Conservation (phyloP, 2,797 vertebrate species). For the Phoxinus dragarum region DNA sequence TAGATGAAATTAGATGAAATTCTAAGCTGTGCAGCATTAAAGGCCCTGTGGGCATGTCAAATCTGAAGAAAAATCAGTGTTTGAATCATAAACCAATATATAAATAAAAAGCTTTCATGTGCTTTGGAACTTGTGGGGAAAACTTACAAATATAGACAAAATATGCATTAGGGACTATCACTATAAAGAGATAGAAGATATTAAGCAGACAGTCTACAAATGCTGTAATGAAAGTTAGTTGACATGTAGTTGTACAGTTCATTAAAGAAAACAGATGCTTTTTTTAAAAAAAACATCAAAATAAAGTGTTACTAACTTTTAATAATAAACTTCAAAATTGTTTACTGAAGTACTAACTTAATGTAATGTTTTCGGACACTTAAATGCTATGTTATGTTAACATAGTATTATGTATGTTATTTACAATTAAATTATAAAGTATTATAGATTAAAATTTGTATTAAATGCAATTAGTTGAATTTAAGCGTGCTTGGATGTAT, state of each 20-base stretch:
- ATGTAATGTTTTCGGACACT: neutral
- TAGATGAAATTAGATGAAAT: constrained; percentile 40
- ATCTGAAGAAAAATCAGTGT: constrained; percentile 1
- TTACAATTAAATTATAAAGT: neutral
- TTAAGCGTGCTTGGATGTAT: no score
- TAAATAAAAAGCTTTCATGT: neutral
- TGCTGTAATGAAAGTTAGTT: no score
- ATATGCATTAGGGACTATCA: neutral
- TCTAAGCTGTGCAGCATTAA: constrained; percentile 1
- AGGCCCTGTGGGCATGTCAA: neutral
- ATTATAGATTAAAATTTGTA: neutral
- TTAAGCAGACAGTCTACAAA: no score
- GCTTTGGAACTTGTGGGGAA: neutral
- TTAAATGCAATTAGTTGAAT: neutral
- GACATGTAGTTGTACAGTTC: no score
- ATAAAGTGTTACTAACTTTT: neutral
- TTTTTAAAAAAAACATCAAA: no score
- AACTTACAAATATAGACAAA: neutral
- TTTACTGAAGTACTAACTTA: no score
- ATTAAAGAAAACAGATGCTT: no score
- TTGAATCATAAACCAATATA: constrained; percentile 1
- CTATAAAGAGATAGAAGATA: no score
- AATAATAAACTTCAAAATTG: neutral
- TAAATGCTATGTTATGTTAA: no score
- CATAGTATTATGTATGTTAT: no score